Percentiles rank a stretch among this genome's conserved stretches.
These are phyloP conservation scores for Synanthedon formicaeformis DNA, from an alignment of 2,888 invertebrate species.

Conservation along the genomic window DNA sequence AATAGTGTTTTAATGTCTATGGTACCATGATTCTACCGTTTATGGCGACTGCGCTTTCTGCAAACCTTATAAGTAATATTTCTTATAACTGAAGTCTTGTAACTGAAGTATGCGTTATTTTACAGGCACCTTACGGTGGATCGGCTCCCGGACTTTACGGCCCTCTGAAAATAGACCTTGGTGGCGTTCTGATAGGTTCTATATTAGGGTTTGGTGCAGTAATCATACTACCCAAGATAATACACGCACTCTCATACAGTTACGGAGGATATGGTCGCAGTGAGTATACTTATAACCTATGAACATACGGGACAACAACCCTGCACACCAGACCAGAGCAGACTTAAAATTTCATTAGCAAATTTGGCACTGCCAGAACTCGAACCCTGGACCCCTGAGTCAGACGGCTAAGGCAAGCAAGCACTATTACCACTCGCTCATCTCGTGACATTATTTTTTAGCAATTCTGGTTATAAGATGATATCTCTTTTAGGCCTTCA, in stretches of 20 bases:
- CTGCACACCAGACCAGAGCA: no score
- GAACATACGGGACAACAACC: no score
- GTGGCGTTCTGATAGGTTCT: constrained; percentile 84
- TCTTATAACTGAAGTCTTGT: no score
- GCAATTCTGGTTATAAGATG: no score
- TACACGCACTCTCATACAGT: constrained; percentile 77
- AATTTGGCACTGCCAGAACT: no score
- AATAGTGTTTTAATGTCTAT: neutral
- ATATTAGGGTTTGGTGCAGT: constrained; percentile 85
- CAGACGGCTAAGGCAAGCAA: no score
- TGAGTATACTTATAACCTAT: constrained; percentile 42
- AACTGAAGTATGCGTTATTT: constrained; percentile 6
- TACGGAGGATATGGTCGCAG: constrained; percentile 79
- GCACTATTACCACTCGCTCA: no score
- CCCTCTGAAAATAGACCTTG: constrained; percentile 84
- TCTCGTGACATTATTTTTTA: no score
- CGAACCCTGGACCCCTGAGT: no score
- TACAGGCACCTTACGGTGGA: constrained; percentile 48
- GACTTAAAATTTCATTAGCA: no score
- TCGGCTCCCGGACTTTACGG: constrained; percentile 73
- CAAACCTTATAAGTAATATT: no score
- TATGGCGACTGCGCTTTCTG: neutral
- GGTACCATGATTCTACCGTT: neutral
- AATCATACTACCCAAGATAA: constrained; percentile 81
- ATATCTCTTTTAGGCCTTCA: no score